Evolutionary conservation across 92 coral and sea anemone genomes (phyloP), one percentile per base, ranked within the genome.

Genomic region (Isaurus tuberculatus): DNA sequence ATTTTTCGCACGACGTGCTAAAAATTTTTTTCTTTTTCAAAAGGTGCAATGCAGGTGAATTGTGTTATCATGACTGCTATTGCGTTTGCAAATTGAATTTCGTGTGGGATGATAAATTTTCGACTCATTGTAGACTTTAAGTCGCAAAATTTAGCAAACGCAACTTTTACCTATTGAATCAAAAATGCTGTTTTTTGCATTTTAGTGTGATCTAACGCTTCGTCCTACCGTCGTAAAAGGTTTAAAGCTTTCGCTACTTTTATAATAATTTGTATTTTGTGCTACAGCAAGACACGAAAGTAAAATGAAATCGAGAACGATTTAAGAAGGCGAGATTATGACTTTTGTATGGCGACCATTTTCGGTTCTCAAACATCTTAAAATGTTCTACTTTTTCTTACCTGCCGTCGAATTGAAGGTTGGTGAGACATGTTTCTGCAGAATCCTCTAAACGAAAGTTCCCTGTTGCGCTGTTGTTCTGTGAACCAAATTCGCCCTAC

Each of bases 351-450:
- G 69, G 17, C 20, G 25, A 22, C 25, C 25, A 0, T 13, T 26
- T 10, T 26, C 33, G 17, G 1, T 63, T 27, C 29, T 77, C n/a
- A 55, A 77, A 34, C 53, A 10, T 7, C 20, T 20, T 36, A 34
- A 55, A 36, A 20, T 26, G 6, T 61, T 32, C 44, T 2, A 11
- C 27, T 8, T 0, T 22, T 36, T 17, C 68, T 60, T 25, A 77
- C 82, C 70, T 25, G 82, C 1, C 82, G 67, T 26, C 68, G 42
- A 13, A 60, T 55, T 29, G 82, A 77, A 4, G 68, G 68, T 15
- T 77, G 82, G 51, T 77, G 70, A 58, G 82, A 77, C 82, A 77
- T 77, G 46, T 23, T 77, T 58, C 13, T 57, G 28, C 5, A 65
- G 26, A 13, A 1, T 15, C 44, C 33, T 23, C 49, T 55, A 2